A percentile compares a stretch with the other conserved stretches of the same genome.
These are phyloP conservation scores for Orchesella cincta DNA, from an alignment of 1,140 invertebrate genomes.

Conservation along the genomic window DNA sequence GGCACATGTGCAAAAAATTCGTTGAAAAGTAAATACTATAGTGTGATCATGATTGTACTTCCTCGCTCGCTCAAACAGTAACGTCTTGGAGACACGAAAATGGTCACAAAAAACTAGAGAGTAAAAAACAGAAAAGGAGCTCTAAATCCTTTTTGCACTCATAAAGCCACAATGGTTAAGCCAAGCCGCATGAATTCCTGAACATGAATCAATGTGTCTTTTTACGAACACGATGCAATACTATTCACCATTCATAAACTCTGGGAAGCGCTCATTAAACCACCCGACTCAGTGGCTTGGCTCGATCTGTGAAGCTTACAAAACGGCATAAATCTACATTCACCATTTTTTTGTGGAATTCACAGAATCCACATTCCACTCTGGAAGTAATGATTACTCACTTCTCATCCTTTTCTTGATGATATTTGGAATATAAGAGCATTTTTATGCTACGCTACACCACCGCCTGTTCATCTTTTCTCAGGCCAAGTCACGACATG, in stretches of 20 bases:
- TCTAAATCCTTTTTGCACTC: not conserved
- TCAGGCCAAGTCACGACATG: slow-evolving; percentile 5
- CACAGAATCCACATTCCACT: slow-evolving; percentile 9
- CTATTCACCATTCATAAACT: not conserved
- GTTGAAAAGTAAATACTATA: not conserved
- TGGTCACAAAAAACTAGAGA: not conserved
- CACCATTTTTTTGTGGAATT: not conserved
- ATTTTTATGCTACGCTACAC: not conserved
- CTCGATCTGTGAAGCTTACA: not conserved
- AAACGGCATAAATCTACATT: slow-evolving; percentile 1
- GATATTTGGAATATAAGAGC: not conserved
- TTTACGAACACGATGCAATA: not conserved
- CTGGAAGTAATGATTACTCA: not conserved
- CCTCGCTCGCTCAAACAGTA: not conserved
- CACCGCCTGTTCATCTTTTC: not conserved
- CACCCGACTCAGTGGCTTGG: not conserved
- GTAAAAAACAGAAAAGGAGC: not conserved
- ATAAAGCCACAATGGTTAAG: not conserved
- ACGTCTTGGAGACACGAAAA: no score
- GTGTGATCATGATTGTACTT: not conserved
- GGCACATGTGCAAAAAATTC: not conserved
- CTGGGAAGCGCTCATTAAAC: slow-evolving; percentile 17
- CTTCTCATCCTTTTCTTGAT: not conserved
- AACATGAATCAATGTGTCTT: slow-evolving; percentile 5
- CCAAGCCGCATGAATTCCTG: not conserved